Base-by-base conservation (phyloP, 2,797 vertebrate species). In the Premnoplex brunnescens region DNA sequence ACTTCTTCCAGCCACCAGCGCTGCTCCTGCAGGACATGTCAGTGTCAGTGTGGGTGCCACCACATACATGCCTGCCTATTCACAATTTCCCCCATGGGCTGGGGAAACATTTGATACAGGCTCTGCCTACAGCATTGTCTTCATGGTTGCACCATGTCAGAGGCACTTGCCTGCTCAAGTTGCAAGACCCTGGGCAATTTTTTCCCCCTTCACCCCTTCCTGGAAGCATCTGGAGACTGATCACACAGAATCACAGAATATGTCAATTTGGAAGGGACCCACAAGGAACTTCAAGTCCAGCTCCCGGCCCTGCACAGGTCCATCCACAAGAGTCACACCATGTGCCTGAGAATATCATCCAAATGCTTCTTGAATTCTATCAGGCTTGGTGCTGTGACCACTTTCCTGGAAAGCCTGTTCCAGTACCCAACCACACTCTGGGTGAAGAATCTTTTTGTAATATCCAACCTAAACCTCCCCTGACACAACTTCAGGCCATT, bases 11-110 rank as follows among this genome's bases (percentile, higher is more conserved):
- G 69, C 55, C 77, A 49, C 63, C 36, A 23, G 1, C 0, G 1
- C 28, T 37, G 32, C 46, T 91, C 48, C 79, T 54, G 58, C 54
- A 51, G 71, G 16, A 41, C 9, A 14, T 12, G 22, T 16, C 0
- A 0, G 6, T 2, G 12, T 9, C 11, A 12, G 24, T 51, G 34
- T 54, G 10, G 32, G 18, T 62, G n/a, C 46, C 48, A 72, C 28
- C 27, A 24, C 11, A 34, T 49, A 37, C 39, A 11, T 20, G 32
- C 6, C 37, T 52, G 9, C 51, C 41, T 62, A 26, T 51, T 66
- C 1, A 0, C 0, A 0, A 23, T 9, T 2, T 5, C 36, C 14
- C 52, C 28, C 60, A 5, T 0, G 12, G 59, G 10, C 23, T 26
- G 28, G 17, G 41, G 23, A 7, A 54, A 21, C 14, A 39, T 23